These are phyloP conservation scores for Cyrtodaria siliqua DNA, from an alignment of 2,888 invertebrate species.

Conservation along the genomic window DNA sequence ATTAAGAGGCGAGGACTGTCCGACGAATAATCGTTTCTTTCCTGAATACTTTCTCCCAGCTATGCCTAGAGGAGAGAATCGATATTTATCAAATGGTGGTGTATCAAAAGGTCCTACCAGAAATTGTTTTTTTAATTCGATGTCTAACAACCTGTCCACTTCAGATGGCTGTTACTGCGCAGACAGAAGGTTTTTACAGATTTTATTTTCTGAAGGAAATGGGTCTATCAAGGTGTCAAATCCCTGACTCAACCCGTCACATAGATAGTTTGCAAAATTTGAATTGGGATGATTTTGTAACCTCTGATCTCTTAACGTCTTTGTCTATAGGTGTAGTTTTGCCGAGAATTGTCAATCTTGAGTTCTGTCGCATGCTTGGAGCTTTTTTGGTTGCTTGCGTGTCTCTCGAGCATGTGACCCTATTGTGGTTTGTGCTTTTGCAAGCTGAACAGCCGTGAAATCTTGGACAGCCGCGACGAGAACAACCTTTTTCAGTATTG, in stretches of 20 bases:
- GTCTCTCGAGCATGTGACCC: too few relatives aligned
- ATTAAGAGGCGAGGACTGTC: conserved; percentile 61
- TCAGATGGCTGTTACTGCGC: conserved; percentile 22
- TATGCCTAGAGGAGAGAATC: conserved; percentile 52
- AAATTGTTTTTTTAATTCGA: conserved; percentile 56
- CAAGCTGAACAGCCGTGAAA: too few relatives aligned
- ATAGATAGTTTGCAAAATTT: neutral
- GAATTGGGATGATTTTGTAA: conserved; percentile 9
- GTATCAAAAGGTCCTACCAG: conserved; percentile 43
- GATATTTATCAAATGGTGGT: conserved; percentile 39
- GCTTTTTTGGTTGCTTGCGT: too few relatives aligned
- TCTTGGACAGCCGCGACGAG: too few relatives aligned
- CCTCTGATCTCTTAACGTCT: neutral
- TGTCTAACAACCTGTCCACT: conserved; percentile 31
- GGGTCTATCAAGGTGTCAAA: conserved; percentile 1
- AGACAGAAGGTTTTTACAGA: conserved; percentile 49
- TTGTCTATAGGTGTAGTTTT: conserved; percentile 1
- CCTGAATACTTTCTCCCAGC: conserved; percentile 53
- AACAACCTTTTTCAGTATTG: too few relatives aligned
- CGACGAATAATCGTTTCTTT: conserved; percentile 57
- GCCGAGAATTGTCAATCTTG: too few relatives aligned
- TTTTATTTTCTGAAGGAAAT: neutral
- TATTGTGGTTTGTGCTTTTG: too few relatives aligned
- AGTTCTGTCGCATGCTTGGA: too few relatives aligned
- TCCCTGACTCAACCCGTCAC: conserved; percentile 1